Base-by-base conservation (phyloP, 2,113 vertebrate genomes). In the Dipodomys ordii region DNA sequence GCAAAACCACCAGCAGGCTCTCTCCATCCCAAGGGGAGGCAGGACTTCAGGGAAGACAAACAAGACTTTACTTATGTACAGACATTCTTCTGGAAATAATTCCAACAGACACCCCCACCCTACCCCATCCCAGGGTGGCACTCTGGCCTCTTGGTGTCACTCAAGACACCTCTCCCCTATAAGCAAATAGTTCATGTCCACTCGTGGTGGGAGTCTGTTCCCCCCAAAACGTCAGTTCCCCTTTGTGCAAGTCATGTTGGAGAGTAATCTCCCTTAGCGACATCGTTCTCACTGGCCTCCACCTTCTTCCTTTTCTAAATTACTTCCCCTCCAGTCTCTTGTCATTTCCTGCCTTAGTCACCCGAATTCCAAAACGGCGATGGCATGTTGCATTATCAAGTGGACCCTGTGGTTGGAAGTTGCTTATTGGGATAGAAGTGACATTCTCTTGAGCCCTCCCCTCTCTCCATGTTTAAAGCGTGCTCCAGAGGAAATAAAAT, bases 331-430 rank as follows among this genome's bases (percentile, higher is more conserved):
- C 72, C 1, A 18, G 46, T 76, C 44, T 19, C 39, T 57, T 90
- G 95, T 95, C 96, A 96, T 88, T 96, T 97, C 96, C 97, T 90
- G 44, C 73, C 96, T 97, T 46, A 93, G 91, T 96, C 96, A 97
- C 30, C 1, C 2, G 2, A 7, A 84, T 35, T 85, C 97, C 84
- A 95, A 65, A 69, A 49, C 39, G 71, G 82, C n/a, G 35, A 3
- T 11, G 32, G 13, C 28, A 1, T 6, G 8, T 65, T 68, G n/a
- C 77, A 16, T 6, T 22, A 20, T n/a, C 87, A 6, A 1, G 44
- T 0, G 19, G 68, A 3, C 78, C 46, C n/a, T 28, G n/a, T 25
- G 60, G 80, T 87, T 73, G 6, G 79, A 71, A 83, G 65, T 10
- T 11, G 6, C 20, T 6, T 49, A 11, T 25, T 10, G 4, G 46